Conservation (phyloP, 2,113 vertebrate genomes). For the Mus spicilegus region DNA sequence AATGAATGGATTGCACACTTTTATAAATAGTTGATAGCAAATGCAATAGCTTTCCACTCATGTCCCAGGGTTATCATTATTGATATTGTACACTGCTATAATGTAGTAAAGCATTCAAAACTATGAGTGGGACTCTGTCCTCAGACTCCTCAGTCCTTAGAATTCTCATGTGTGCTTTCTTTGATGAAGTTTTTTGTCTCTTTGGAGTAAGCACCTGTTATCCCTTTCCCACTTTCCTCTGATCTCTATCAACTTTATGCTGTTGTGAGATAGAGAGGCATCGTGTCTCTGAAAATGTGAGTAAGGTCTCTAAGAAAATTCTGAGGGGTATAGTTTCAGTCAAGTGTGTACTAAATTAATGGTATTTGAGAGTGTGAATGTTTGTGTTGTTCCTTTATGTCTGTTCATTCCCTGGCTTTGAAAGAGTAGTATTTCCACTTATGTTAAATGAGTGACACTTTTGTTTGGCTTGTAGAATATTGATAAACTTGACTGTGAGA, state of each 20-base stretch:
- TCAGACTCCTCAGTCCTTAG: neutral
- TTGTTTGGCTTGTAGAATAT: neutral
- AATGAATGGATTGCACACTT: neutral
- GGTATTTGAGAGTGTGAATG: neutral
- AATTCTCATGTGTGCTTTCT: neutral
- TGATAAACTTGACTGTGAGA: constrained; percentile 18
- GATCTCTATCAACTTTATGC: neutral
- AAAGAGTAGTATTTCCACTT: neutral
- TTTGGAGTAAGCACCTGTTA: neutral
- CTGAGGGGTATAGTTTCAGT: neutral
- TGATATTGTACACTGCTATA: neutral
- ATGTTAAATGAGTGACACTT: neutral
- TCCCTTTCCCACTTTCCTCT: neutral
- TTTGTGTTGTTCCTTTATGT: constrained; percentile 20
- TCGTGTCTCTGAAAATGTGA: neutral
- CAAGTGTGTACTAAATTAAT: neutral
- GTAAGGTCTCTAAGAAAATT: neutral
- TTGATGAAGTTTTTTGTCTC: neutral
- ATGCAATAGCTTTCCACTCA: neutral
- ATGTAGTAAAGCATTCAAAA: neutral
- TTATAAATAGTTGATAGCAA: neutral
- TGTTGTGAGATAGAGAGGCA: neutral
- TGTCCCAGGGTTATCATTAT: neutral
- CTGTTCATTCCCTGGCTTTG: neutral
- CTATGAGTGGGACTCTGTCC: neutral